phyloP scores from a whole-genome alignment of 2,797 vertebrate genomes.

The Coluber constrictor region DNA sequence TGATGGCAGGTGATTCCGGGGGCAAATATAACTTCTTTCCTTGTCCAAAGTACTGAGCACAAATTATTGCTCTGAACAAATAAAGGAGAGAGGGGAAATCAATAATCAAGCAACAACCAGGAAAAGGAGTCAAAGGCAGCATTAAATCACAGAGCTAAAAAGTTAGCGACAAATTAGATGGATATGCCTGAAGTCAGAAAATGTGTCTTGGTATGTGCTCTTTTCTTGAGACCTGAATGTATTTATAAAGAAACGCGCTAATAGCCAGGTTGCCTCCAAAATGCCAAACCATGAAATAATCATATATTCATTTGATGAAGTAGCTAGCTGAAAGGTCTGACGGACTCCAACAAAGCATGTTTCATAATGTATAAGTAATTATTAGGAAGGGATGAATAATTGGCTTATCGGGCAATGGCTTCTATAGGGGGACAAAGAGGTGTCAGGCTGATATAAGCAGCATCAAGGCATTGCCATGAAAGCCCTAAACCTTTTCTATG shows the following conservation, averaged over 20 bases:
- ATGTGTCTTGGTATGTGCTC: neutral
- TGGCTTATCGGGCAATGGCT: neutral
- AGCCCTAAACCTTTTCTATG: neutral
- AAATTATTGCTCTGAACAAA: conserved; percentile 29
- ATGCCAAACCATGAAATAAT: neutral
- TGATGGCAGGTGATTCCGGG: conserved; percentile 19
- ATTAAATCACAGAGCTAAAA: conserved; percentile 34
- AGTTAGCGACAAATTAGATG: conserved; percentile 31
- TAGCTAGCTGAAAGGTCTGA: neutral
- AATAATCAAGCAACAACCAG: conserved; percentile 39
- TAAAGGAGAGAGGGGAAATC: conserved; percentile 27
- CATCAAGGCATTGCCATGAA: neutral
- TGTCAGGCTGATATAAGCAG: neutral
- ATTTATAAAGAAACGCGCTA: neutral
- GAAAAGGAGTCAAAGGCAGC: conserved; percentile 18
- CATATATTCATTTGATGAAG: neutral
- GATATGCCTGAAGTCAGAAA: neutral
- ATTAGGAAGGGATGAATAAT: neutral
- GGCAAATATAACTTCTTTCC: conserved; percentile 43
- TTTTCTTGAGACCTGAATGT: neutral
- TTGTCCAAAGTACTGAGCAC: conserved; percentile 44
- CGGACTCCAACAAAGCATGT: neutral
- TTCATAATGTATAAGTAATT: neutral
- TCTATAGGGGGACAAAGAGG: neutral
- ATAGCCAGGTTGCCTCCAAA: neutral